Percentiles rank a stretch among this genome's conserved stretches.
Evolutionary conservation across 2,888 invertebrate genomes (phyloP).

Genomic region (Lasius platythorax): DNA sequence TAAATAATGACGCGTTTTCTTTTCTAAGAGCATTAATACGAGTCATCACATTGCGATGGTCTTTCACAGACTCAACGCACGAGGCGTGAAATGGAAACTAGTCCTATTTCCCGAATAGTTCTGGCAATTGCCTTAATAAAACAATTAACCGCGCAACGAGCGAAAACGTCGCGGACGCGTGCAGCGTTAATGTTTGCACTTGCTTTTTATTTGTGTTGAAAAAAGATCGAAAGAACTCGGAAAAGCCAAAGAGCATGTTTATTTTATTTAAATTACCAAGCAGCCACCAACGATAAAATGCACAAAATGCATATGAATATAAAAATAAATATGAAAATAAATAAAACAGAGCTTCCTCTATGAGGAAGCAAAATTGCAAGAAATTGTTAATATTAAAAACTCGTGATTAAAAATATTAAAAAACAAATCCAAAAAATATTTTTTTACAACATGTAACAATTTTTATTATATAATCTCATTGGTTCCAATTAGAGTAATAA

Average conservation of each 20-base stretch:
- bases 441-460: neutral
- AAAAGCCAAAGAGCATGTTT: neutral
- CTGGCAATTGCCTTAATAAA: conserved; percentile 77
- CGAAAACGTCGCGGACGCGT: conserved; percentile 35
- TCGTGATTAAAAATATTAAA: neutral
- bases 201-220: neutral
- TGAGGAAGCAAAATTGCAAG: neutral
- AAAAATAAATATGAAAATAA: conserved; percentile 12
- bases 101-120: conserved; percentile 68
- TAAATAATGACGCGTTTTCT: neutral
- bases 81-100: conserved; percentile 40
- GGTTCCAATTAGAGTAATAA: neutral
- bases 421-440: neutral
- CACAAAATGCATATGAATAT: neutral
- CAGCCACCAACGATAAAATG: conserved; percentile 3
- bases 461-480: neutral
- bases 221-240: neutral
- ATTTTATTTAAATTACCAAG: conserved; percentile 1
- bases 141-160: conserved; percentile 69
- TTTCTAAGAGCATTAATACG: neutral
- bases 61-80: neutral
- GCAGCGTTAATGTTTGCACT: neutral
- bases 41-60: neutral
- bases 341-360: neutral
- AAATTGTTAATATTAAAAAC: neutral